Base-by-base conservation (phyloP, 2,888 invertebrate species). In the Tryphoninae sp. region DNA sequence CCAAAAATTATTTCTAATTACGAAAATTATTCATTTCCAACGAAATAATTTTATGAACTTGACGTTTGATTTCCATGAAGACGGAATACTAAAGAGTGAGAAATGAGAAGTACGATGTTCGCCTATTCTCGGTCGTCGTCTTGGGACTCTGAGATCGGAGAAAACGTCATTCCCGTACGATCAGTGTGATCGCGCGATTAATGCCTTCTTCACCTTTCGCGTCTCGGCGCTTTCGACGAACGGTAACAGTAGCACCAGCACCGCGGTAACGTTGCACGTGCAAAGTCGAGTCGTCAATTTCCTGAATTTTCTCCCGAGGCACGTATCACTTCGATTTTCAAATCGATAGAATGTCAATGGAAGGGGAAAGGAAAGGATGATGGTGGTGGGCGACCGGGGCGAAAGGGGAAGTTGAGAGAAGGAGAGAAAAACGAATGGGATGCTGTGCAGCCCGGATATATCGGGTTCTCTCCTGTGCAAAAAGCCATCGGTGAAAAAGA, bases 251-350 rank as follows among this genome's bases (percentile, higher is more conserved):
- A 26, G 6, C 23, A 67, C 33, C 53, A 22, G 19, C 59, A 23
- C 19, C 16, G 68, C 55, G 26, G 33, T 33, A 33, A 6, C 74
- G 73, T 22, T 64, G 76, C 82, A 82, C 80, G 82, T 82, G 82
- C 82, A 80, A 84, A 84, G 84, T 84, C 80, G 79, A 84, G 83
- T 81, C 82, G 80, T 81, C 84, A 84, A 83, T 84, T 83, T 84
- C 83, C 77, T 81, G 81, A 84, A 84, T 83, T 81, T 84, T 80
- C 80, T 84, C 80, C 6, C 80, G 78, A 75, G 61, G 84, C 84
- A 84, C 84, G 84, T 84, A 84, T 67, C 75, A 80, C 81, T 79
- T 80, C 83, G 81, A 84, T 83, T 84, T 83, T 19, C 77, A 84
- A 83, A 83, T 83, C 81, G 83, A 80, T 77, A 59, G 68, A 77